Conservation (phyloP, 2,797 vertebrate species). For the Semotilus atromaculatus region DNA sequence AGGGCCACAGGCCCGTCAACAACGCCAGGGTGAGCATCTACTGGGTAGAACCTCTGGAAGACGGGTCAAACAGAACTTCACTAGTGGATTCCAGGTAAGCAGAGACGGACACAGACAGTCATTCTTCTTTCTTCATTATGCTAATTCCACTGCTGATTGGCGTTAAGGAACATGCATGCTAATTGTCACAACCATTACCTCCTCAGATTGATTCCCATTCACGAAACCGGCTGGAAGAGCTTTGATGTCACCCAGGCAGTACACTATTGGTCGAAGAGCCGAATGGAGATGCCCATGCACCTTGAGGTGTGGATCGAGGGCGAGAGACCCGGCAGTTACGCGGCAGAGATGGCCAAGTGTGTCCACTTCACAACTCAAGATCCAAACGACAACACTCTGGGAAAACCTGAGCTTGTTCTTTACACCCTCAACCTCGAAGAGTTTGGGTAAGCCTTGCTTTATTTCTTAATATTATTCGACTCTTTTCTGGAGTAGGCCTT, state of each 20-base stretch:
- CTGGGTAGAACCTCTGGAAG: slow-evolving; percentile 84
- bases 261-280: slow-evolving; percentile 87
- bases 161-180: slow-evolving; percentile 35
- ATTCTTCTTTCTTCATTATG: slow-evolving; percentile 34
- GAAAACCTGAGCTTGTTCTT: slow-evolving; percentile 90
- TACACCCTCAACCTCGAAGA: slow-evolving; percentile 91
- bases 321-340: slow-evolving; percentile 87
- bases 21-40: slow-evolving; percentile 91
- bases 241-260: slow-evolving; percentile 96
- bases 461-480: slow-evolving; percentile 20
- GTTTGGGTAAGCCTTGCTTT: slow-evolving; percentile 82
- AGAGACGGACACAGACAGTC: slow-evolving; percentile 3
- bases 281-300: slow-evolving; percentile 82
- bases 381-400: slow-evolving; percentile 80
- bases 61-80: slow-evolving; percentile 88
- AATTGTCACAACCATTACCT: slow-evolving; percentile 38
- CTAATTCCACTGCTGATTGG: slow-evolving; percentile 29
- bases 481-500: background rate
- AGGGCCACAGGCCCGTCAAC: slow-evolving; percentile 77
- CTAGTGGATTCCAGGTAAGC: slow-evolving; percentile 91
- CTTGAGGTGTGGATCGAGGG: slow-evolving; percentile 93
- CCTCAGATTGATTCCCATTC: slow-evolving; percentile 86
- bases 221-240: slow-evolving; percentile 90
- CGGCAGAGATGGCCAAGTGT: slow-evolving; percentile 85
- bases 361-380: slow-evolving; percentile 89